These are phyloP conservation scores for Scomber japonicus DNA, from an alignment of 2,113 vertebrate genomes.

Conservation along the genomic window DNA sequence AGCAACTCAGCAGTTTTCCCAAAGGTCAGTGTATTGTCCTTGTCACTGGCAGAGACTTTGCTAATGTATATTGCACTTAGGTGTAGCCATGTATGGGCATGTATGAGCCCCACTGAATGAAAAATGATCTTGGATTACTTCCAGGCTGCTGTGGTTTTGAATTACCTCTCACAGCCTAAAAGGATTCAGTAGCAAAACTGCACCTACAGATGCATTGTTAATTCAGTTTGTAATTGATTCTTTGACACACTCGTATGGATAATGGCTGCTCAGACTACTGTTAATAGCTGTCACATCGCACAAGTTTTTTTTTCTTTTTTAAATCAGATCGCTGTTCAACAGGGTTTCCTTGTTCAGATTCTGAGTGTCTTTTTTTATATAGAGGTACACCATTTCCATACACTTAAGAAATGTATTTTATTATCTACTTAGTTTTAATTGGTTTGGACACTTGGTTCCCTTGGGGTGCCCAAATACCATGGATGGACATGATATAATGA, in stretches of 20 bases:
- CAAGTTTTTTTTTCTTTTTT: neutral
- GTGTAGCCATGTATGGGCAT: constrained; percentile 19
- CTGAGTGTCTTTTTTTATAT: neutral
- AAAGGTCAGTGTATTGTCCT: constrained; percentile 54
- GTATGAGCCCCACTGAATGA: constrained; percentile 34
- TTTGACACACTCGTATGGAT: constrained; percentile 30
- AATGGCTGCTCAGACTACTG: constrained; percentile 30
- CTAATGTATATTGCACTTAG: constrained; percentile 55
- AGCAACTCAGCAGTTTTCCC: constrained; percentile 53
- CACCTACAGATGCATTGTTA: constrained; percentile 34
- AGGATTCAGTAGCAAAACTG: constrained; percentile 36
- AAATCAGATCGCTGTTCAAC: constrained; percentile 16
- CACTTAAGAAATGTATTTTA: neutral
- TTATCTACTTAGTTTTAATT: constrained; percentile 7
- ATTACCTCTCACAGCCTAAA: constrained; percentile 41
- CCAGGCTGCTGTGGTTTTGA: constrained; percentile 55
- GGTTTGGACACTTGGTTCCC: constrained; percentile 6
- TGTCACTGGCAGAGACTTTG: constrained; percentile 23
- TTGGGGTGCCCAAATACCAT: constrained; percentile 5
- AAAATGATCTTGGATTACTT: constrained; percentile 50
- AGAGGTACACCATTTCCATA: neutral
- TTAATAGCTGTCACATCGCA: constrained; percentile 43
- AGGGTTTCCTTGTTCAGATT: constrained; percentile 24
- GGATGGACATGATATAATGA: constrained; percentile 8
- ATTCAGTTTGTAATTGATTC: constrained; percentile 63